These are phyloP conservation scores for Calvadosia cruxmelitensis DNA, from an alignment of 30 jellyfish, hydroid and myxozoan species.

Conservation along the genomic window DNA sequence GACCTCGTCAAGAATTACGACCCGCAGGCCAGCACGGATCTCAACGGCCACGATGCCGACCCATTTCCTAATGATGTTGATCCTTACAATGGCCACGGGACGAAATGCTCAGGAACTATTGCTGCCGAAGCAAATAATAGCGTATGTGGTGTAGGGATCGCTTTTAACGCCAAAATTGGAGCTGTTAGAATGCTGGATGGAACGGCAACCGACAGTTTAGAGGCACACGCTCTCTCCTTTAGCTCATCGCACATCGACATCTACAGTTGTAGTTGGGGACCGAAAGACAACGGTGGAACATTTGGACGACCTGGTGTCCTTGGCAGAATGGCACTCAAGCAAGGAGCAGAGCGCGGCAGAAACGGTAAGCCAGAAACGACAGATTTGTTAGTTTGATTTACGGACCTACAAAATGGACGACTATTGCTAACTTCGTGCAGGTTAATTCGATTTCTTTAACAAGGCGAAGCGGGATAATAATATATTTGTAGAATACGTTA, in stretches of 20 bases:
- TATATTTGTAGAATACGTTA: no score
- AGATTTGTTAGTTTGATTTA: no score
- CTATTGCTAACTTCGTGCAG: no score
- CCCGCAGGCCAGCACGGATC: conserved; percentile 76
- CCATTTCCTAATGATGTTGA: conserved; percentile 95
- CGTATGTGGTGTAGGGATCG: conserved; percentile 95
- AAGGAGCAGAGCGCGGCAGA: conserved; percentile 88
- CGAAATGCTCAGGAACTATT: conserved; percentile 93
- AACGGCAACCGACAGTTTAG: conserved; percentile 86
- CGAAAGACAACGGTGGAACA: conserved; percentile 93
- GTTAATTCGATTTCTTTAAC: no score
- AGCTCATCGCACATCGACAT: conserved; percentile 80
- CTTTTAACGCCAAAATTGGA: conserved; percentile 80
- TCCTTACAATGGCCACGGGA: conserved; percentile 97
- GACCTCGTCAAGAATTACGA: conserved; percentile 82
- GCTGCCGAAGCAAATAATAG: conserved; percentile 94
- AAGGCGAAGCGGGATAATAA: no score
- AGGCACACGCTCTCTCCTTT: conserved; percentile 90
- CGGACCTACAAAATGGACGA: no score
- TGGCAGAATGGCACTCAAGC: conserved; percentile 81
- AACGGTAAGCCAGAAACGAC: no score
- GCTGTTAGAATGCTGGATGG: conserved; percentile 95
- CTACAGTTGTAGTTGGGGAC: conserved; percentile 99
- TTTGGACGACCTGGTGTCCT: conserved; percentile 94
- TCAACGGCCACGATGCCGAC: conserved; percentile 83